Evolutionary conservation across 2,797 vertebrate genomes (phyloP), one percentile per base, ranked within the genome.

Genomic region (Aythya fuligula): DNA sequence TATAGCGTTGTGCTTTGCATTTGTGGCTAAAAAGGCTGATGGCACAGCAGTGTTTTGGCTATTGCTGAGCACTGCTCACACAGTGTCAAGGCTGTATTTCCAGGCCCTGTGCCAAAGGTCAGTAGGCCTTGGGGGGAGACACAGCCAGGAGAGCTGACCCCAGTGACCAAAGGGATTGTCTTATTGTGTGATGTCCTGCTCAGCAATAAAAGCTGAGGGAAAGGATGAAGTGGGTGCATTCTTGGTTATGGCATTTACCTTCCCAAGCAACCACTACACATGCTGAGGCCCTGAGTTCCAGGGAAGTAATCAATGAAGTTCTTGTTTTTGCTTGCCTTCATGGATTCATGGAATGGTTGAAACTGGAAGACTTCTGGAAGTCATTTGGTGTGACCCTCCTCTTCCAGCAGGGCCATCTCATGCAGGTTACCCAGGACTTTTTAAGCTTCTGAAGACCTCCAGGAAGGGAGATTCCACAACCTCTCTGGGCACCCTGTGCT

Each of bases 211-310:
- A 53, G 2, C 6, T 49, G 21, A 41, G 11, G 8, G 25, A 77
- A 85, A 75, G 27, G 7, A 56, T 17, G 7, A 36, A 54, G 6
- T 5, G 7, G 20, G 34, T 85, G 8, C 8, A 39, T 36, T n/a
- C 43, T 9, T 5, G 6, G 3, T 45, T 49, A 17, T 20, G 17
- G 13, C 2, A 32, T 87, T 69, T 65, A 21, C n/a, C 6, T 36
- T 61, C 8, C 12, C 36, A 74, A 67, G 13, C 5, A 49, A 16
- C 4, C 0, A 1, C 22, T 5, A 22, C 0, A 0, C 0, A 2
- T 9, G 9, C 12, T 45, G 38, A 62, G 43, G 28, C 10, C 13
- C 3, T 64, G 22, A 18, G 77, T 84, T 28, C 54, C 19, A 16
- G 27, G 16, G 18, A 22, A 1, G 3, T 27, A 47, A 12, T 28